Evolutionary conservation across 2,113 vertebrate genomes (phyloP), one percentile per base, ranked within the genome.

Genomic region (Conger conger): DNA sequence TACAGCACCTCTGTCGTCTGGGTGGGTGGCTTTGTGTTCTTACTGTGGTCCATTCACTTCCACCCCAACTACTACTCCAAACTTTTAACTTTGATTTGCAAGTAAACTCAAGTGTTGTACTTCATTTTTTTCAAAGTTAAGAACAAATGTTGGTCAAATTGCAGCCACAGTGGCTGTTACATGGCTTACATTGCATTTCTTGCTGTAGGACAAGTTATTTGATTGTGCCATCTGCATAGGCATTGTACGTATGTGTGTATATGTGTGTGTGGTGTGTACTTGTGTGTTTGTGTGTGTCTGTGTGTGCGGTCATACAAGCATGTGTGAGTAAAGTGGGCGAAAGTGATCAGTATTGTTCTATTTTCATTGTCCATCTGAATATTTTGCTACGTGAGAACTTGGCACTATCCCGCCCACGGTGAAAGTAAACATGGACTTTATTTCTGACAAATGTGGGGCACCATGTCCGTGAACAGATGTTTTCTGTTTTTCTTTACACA

Each of bases 361-460:
- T 63, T 63, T 63, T 63, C 18, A 2, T 63, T 73, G n/a, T 33
- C 20, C n/a, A 30, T 33, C 68, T 73, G n/a, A n/a, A 73, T 11
- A 73, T 73, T 73, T 73, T 33, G n/a, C 68, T 73, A 2, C 4
- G 13, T 73, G 68, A 73, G 68, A 73, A 33, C n/a, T n/a, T 35
- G 36, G 68, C 82, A 76, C 76, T 45, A 17, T 50, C 11, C 50
- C 33, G 54, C 35, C 54, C 38, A 53, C 5, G 81, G 84, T 13
- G 18, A 73, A 33, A 86, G 27, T 77, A 53, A 84, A 78, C 82
- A 63, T 35, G 27, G 50, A 20, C 76, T 82, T 37, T 82, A 38
- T 86, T 86, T 27, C 73, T 50, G 82, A 85, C 82, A 82, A 42
- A 54, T 86, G 84, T 79, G 50, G 84, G 86, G 7, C 42, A 68